Evolutionary conservation across 1,140 invertebrate genomes (phyloP), one percentile per base, ranked within the genome.

Genomic region (Macrotrachela quadricornifera): DNA sequence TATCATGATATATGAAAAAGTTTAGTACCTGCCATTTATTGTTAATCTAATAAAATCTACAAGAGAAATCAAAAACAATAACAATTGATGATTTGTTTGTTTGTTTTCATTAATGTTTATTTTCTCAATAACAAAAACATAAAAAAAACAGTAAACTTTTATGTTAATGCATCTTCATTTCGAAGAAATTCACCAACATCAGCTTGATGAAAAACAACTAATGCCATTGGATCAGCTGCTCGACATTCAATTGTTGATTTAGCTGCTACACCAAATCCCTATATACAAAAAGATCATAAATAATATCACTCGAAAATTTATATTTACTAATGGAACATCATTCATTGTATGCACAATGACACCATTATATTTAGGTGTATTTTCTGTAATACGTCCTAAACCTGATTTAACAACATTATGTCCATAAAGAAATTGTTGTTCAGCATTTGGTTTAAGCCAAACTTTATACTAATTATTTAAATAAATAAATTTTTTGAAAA

Each of bases 141-240:
- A 30, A 30, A 30, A 30, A 30, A 30, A 4, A 30, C 21, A 30
- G n/a, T n/a, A n/a, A n/a, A n/a, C n/a, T 30, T 4, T 30, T 30
- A 30, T 30, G 21, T 30, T 30, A 30, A 30, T 30, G 21, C 21
- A 30, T 90, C 83, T 75, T 99, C 92, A 48, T 80, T 80, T 70
- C 92, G 71, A 62, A 99, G 82, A 68, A 96, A 99, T 74, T 97
- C 88, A 51, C 94, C 94, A 57, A 96, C 80, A 70, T 99, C 94
- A 16, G 85, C 83, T 72, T 99, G 88, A 71, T 97, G 90, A 63
- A 94, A 91, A 53, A 81, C 83, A 52, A 97, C 78, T 10, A 85
- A 79, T 0, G 82, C 74, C 70, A 90, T 75, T 12, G 92, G 88
- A 71, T 97, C 88, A 0, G 86, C 80, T 57, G 80, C 74, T 68